Conservation (phyloP, 2,888 invertebrate genomes). For the Diogma glabrata region DNA sequence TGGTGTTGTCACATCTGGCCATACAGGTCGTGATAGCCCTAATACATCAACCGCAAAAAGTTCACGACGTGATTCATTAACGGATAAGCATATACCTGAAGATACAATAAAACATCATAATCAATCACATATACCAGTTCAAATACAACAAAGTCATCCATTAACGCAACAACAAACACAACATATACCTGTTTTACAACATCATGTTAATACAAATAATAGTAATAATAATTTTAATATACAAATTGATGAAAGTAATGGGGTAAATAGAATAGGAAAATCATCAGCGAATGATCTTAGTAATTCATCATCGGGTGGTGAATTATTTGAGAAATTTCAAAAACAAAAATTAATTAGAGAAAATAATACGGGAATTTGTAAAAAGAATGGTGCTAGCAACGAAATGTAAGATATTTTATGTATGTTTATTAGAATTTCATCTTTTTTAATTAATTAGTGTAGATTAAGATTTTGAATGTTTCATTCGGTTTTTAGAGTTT, state of each 20-base stretch:
- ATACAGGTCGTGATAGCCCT: slow-evolving; percentile 52
- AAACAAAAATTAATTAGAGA: slow-evolving; percentile 23
- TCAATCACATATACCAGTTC: slow-evolving; percentile 11
- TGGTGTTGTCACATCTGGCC: no score
- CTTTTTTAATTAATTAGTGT: no score
- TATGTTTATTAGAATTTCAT: no score
- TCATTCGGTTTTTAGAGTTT: no score
- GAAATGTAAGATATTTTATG: no score
- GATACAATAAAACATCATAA: slow-evolving; percentile 11
- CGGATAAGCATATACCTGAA: slow-evolving; percentile 34
- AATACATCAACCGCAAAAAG: slow-evolving; percentile 54
- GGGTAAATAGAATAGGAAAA: not conserved
- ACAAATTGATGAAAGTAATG: slow-evolving; percentile 6
- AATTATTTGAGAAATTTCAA: slow-evolving; percentile 25
- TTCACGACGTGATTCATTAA: slow-evolving; percentile 51
- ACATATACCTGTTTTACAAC: slow-evolving; percentile 1
- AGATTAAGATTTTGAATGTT: no score
- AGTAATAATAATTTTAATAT: slow-evolving; percentile 6
- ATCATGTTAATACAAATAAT: not conserved
- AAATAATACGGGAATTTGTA: slow-evolving; percentile 8
- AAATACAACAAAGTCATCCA: not conserved
- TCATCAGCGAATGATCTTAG: not conserved
- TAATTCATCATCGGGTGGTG: slow-evolving; percentile 17
- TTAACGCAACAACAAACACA: not conserved
- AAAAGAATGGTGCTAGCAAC: slow-evolving; percentile 5